These are phyloP conservation scores for Barypeithes pellucidus DNA, from an alignment of 2,888 invertebrate species.

Conservation along the genomic window DNA sequence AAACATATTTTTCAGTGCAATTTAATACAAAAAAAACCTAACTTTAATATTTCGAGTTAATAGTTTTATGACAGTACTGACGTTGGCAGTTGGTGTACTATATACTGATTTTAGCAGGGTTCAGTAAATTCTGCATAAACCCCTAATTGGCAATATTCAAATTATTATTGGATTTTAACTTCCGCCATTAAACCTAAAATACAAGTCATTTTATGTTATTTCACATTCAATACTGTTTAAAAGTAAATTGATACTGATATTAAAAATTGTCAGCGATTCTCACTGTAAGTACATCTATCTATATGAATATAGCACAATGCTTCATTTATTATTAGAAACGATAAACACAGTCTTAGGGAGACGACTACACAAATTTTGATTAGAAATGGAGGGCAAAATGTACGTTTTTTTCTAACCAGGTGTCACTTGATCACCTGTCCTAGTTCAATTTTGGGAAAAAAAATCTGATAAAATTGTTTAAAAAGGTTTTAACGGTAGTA, in stretches of 20 bases:
- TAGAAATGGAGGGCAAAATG: too few species aligned
- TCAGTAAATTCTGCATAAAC: neutral
- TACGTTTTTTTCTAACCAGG: too few species aligned
- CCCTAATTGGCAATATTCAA: neutral
- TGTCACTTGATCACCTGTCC: too few species aligned
- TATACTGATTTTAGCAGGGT: too few species aligned
- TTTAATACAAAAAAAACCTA: too few species aligned
- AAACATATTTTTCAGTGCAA: too few species aligned
- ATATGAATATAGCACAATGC: neutral
- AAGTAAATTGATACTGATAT: constrained; percentile 5
- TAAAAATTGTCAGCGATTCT: constrained; percentile 7
- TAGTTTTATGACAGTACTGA: too few species aligned
- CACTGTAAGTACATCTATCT: neutral
- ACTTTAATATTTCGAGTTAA: too few species aligned
- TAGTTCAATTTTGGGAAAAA: too few species aligned
- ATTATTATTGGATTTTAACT: neutral
- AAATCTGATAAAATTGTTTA: too few species aligned
- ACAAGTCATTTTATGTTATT: neutral
- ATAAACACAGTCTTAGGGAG: neutral
- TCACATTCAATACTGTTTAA: constrained; percentile 11
- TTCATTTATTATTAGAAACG: neutral
- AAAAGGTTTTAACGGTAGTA: too few species aligned
- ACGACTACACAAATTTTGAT: neutral
- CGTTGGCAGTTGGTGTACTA: too few species aligned
- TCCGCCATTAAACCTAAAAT: neutral